Evolutionary conservation across 2,888 invertebrate genomes (phyloP).

Genomic region (Dryadula phaetusa): DNA sequence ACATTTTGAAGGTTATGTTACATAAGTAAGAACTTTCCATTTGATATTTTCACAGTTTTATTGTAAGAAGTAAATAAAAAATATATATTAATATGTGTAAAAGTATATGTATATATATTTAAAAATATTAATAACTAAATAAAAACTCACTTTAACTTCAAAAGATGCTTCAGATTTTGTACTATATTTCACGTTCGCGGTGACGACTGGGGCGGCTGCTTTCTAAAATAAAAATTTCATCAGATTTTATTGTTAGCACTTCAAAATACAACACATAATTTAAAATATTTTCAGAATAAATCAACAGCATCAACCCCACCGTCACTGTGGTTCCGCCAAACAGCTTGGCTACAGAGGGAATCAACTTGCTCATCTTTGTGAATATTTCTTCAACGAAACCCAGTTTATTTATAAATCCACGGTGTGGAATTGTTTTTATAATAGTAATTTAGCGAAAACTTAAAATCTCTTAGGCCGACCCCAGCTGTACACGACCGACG

Average conservation of each 20-base stretch:
- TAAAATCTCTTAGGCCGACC: conserved; percentile 38
- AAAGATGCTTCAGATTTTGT: conserved; percentile 85
- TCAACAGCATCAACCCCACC: conserved; percentile 56
- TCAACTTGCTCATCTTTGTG: conserved; percentile 72
- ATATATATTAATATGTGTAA: not conserved
- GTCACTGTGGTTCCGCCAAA: conserved; percentile 63
- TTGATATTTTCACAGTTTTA: not conserved
- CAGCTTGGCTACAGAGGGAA: conserved; percentile 69
- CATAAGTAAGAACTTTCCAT: conserved; percentile 59
- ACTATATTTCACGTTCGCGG: conserved; percentile 82
- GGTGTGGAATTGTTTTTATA: conserved; percentile 50
- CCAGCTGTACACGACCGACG: conserved; percentile 29
- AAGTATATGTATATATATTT: not conserved
- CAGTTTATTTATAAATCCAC: conserved; percentile 68
- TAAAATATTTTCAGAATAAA: conserved; percentile 32
- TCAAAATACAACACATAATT: conserved; percentile 13
- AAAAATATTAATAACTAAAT: not conserved
- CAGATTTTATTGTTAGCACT: conserved; percentile 4
- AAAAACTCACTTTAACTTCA: conserved; percentile 82
- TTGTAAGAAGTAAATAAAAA: not conserved
- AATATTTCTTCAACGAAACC: conserved; percentile 64
- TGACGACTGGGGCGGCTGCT: conserved; percentile 62
- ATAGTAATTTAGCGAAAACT: conserved; percentile 21
- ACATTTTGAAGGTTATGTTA: conserved; percentile 80
- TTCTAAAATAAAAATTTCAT: conserved; percentile 63